phyloP scores from a whole-genome alignment of 2,113 vertebrate genomes.

The Sigmodon hispidus region DNA sequence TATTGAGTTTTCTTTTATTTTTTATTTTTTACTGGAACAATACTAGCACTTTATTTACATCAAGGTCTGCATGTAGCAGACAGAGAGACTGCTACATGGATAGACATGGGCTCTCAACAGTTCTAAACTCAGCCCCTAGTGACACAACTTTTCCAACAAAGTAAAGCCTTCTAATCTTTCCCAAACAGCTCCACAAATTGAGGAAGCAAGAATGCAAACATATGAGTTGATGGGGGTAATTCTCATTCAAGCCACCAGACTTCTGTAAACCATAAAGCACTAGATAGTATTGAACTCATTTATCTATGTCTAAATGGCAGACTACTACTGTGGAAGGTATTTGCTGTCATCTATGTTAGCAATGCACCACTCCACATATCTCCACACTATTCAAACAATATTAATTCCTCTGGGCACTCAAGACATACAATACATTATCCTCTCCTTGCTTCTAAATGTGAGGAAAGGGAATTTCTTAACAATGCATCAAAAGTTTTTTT shows the following conservation, averaged over 20 bases:
- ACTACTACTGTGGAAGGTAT: background rate
- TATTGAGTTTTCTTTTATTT: too few relatives aligned
- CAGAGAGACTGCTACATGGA: background rate
- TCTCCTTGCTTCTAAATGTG: background rate
- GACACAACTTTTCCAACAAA: background rate
- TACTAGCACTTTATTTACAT: background rate
- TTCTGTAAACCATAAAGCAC: slow-evolving; percentile 31
- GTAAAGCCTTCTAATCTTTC: background rate
- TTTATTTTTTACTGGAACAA: too few relatives aligned
- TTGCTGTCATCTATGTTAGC: background rate
- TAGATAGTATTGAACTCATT: background rate
- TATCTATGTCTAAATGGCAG: slow-evolving; percentile 9
- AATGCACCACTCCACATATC: background rate
- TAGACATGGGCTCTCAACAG: background rate
- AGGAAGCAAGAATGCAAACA: background rate
- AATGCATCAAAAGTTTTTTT: background rate
- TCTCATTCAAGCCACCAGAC: background rate
- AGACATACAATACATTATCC: background rate
- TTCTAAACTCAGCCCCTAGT: background rate
- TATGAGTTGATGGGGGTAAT: background rate
- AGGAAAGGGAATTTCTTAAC: background rate
- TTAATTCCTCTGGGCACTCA: background rate
- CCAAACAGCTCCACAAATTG: background rate
- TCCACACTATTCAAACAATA: background rate
- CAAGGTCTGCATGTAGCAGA: background rate